Percentiles rank a stretch among this genome's conserved stretches.
phyloP scores from a whole-genome alignment of 2,113 vertebrate species.

The Eudorcas thomsonii region DNA sequence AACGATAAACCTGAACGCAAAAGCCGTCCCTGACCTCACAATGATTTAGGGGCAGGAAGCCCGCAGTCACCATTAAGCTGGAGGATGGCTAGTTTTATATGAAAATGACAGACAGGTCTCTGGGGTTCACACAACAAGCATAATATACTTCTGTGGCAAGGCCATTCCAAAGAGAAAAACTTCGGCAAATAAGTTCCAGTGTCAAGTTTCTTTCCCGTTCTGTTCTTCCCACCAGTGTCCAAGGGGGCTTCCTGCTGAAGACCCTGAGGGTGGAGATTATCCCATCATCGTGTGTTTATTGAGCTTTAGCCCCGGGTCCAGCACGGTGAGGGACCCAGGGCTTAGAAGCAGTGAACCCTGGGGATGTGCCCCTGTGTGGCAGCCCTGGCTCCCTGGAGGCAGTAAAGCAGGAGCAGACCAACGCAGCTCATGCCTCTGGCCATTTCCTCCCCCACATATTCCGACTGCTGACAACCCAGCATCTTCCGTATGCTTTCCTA shows the following conservation, averaged over 20 bases:
- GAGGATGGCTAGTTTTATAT: background rate
- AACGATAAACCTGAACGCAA: background rate
- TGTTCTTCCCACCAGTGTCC: background rate
- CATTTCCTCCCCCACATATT: accelerated
- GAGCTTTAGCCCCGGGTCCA: accelerated
- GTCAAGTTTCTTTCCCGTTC: background rate
- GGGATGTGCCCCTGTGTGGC: background rate
- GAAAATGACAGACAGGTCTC: background rate
- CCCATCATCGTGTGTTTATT: accelerated
- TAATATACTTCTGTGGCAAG: background rate
- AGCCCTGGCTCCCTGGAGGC: background rate
- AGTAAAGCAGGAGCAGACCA: accelerated
- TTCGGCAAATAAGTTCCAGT: background rate
- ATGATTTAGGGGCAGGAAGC: background rate
- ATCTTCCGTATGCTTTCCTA: accelerated
- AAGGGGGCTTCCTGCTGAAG: background rate
- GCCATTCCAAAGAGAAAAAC: background rate
- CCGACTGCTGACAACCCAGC: accelerated
- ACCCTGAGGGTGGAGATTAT: background rate
- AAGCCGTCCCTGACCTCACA: background rate
- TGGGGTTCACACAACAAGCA: background rate
- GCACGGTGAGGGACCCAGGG: accelerated
- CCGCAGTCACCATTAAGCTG: constrained; percentile 3
- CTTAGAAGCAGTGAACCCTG: accelerated
- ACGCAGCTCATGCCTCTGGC: accelerated